These are phyloP conservation scores for Channa maculata DNA, from an alignment of 2,113 vertebrate genomes.

Conservation along the genomic window DNA sequence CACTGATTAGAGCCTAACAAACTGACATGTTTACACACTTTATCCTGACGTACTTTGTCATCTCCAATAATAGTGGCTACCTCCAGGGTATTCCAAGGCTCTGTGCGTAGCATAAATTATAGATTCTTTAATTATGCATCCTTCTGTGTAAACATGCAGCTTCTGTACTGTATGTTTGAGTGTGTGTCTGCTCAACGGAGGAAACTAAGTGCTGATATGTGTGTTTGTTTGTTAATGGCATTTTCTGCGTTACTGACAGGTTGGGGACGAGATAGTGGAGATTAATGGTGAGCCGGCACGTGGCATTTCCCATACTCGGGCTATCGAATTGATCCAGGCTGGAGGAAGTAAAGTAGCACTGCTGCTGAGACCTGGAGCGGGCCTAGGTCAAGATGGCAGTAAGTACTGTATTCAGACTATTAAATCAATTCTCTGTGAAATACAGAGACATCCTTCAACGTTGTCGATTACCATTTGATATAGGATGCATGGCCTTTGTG, in stretches of 20 bases:
- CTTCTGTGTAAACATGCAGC: neutral
- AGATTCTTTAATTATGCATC: slow-evolving; percentile 12
- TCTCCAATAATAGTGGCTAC: slow-evolving; percentile 55
- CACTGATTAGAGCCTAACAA: slow-evolving; percentile 57
- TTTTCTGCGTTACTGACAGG: slow-evolving; percentile 79
- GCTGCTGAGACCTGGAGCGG: slow-evolving; percentile 92
- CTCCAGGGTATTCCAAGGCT: slow-evolving; percentile 33
- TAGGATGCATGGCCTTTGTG: neutral
- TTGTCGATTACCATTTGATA: neutral
- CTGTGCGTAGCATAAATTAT: neutral
- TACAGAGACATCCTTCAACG: neutral
- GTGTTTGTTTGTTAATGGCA: slow-evolving; percentile 12
- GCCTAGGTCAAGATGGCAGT: slow-evolving; percentile 94
- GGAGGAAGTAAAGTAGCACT: slow-evolving; percentile 94
- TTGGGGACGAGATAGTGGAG: slow-evolving; percentile 98
- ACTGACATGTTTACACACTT: slow-evolving; percentile 61
- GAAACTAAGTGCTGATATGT: neutral
- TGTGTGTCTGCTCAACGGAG: neutral
- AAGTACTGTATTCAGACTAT: slow-evolving; percentile 60
- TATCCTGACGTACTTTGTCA: slow-evolving; percentile 57
- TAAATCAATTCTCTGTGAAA: neutral
- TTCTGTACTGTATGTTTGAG: slow-evolving; percentile 2
- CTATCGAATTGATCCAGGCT: slow-evolving; percentile 98
- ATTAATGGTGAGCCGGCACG: slow-evolving; percentile 97
- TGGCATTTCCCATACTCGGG: slow-evolving; percentile 96